A percentile compares a stretch with the other conserved stretches of the same genome.
These are phyloP conservation scores for Stenotaenia linearis DNA, from an alignment of 2,888 invertebrate species.

Conservation along the genomic window DNA sequence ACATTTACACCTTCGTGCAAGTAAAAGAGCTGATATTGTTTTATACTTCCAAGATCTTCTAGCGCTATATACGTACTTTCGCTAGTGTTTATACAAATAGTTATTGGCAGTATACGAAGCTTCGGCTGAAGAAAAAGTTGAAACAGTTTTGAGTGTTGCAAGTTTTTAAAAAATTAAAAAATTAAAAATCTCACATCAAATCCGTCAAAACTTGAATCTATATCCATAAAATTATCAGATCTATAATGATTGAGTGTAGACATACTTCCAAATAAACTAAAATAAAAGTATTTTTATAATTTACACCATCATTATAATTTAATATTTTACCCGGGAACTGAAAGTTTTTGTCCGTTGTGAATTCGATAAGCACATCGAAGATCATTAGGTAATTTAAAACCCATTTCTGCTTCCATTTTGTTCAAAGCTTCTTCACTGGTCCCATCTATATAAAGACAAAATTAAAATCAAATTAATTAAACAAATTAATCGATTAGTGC, in stretches of 20 bases:
- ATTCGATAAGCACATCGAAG: constrained; percentile 43
- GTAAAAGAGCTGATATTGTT: not conserved
- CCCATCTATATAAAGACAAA: constrained; percentile 36
- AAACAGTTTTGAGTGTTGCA: not conserved
- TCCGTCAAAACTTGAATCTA: constrained; percentile 36
- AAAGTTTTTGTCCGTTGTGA: constrained; percentile 42
- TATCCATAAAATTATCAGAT: constrained; percentile 37
- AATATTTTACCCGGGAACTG: not conserved
- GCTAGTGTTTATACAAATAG: not conserved
- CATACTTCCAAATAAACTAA: constrained; percentile 39
- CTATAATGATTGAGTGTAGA: constrained; percentile 37
- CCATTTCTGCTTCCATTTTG: constrained; percentile 38
- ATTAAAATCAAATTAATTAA: not conserved
- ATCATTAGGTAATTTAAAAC: constrained; percentile 41
- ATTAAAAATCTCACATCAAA: constrained; percentile 35
- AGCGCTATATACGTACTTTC: not conserved
- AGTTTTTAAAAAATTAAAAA: not conserved
- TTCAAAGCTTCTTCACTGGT: constrained; percentile 37
- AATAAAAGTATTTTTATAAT: not conserved
- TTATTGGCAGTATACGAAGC: not conserved
- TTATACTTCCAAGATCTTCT: not conserved
- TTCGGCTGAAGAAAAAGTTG: not conserved
- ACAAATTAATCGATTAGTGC: not conserved
- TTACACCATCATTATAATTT: not conserved
- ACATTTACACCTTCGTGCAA: not conserved